phyloP scores from a whole-genome alignment of 2,888 invertebrate species.

The Apoderus coryli region DNA sequence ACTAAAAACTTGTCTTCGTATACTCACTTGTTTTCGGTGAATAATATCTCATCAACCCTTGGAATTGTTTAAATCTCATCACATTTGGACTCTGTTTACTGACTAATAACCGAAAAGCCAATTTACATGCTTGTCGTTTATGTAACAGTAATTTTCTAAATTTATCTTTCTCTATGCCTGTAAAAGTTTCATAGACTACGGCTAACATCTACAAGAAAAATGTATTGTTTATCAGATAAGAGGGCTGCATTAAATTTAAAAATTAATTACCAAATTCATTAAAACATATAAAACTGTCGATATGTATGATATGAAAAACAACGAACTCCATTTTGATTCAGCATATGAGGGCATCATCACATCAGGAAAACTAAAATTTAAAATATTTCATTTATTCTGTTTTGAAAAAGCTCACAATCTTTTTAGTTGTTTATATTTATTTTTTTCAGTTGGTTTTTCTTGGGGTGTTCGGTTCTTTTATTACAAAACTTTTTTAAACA shows the following conservation, averaged over 20 bases:
- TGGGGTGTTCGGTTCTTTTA: too few relatives aligned
- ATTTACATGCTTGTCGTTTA: slow-evolving; percentile 64
- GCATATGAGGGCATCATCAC: slow-evolving; percentile 88
- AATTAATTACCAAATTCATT: slow-evolving; percentile 67
- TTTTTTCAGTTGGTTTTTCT: too few relatives aligned
- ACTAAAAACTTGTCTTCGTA: too few relatives aligned
- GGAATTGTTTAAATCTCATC: slow-evolving; percentile 59
- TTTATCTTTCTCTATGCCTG: slow-evolving; percentile 72
- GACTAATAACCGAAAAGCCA: slow-evolving; percentile 67
- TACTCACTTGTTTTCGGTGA: slow-evolving; percentile 53
- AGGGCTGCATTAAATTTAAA: too few relatives aligned
- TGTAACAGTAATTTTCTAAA: slow-evolving; percentile 70
- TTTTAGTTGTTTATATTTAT: too few relatives aligned
- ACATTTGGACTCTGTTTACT: slow-evolving; percentile 57
- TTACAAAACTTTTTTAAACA: too few relatives aligned
- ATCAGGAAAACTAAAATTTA: slow-evolving; percentile 64
- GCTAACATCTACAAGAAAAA: slow-evolving; percentile 55
- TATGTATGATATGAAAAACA: slow-evolving; percentile 77
- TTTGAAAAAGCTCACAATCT: too few relatives aligned
- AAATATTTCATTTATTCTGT: too few relatives aligned
- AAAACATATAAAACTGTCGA: slow-evolving; percentile 72
- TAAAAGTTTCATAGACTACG: slow-evolving; percentile 82
- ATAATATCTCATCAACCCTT: slow-evolving; percentile 66
- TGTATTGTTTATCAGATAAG: not conserved
- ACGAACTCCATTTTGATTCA: slow-evolving; percentile 63